Conservation (phyloP, 2,797 vertebrate genomes). For the Streptopelia turtur region DNA sequence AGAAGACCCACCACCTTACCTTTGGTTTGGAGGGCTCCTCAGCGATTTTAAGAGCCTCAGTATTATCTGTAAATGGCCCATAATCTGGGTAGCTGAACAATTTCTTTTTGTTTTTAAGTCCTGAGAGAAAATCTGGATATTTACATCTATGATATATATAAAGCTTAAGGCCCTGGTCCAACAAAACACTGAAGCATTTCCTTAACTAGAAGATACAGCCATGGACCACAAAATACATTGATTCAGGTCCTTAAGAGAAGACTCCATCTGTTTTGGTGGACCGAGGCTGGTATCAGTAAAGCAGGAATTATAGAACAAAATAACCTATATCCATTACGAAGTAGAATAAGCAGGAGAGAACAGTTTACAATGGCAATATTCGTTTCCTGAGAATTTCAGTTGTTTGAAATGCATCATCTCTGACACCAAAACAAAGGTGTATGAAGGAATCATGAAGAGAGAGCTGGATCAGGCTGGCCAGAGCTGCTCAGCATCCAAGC, state of each 20-base stretch:
- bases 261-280: not conserved
- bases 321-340: not conserved
- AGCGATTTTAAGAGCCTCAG: not conserved
- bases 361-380: not conserved
- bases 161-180: not conserved
- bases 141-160: not conserved
- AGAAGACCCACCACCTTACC: not conserved
- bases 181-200: not conserved
- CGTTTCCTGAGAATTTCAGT: not conserved
- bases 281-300: not conserved
- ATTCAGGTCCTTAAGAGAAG: not conserved
- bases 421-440: not conserved
- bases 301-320: not conserved
- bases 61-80: not conserved
- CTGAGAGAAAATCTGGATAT: not conserved
- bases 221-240: not conserved
- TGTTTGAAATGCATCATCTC: not conserved
- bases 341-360: not conserved
- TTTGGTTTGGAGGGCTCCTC: rapidly evolving
- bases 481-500: not conserved
- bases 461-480: not conserved
- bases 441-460: not conserved
- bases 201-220: not conserved
- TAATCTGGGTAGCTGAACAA: not conserved
- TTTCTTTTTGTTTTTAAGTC: not conserved